These are phyloP conservation scores for Alentia gelatinosa DNA, from an alignment of 2,888 invertebrate genomes.

Conservation along the genomic window DNA sequence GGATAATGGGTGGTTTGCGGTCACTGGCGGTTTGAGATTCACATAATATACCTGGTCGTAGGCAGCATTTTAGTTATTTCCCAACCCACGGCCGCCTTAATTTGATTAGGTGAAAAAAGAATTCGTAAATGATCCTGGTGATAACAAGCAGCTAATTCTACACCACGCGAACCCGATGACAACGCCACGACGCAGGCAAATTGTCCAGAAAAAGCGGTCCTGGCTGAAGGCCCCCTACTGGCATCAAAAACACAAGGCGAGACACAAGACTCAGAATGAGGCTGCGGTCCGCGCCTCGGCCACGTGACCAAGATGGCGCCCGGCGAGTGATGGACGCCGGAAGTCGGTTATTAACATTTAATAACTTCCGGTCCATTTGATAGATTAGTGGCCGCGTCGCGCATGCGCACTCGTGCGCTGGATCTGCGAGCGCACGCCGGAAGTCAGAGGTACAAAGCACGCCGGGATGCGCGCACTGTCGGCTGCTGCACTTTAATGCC, in stretches of 20 bases:
- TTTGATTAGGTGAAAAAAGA: not conserved
- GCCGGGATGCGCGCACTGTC: conserved; percentile 16
- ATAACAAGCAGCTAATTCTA: not conserved
- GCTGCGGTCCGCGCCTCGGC: not conserved
- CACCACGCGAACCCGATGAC: not conserved
- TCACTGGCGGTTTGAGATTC: no score
- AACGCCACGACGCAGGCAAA: not conserved
- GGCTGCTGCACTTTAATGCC: not conserved
- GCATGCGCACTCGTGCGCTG: not conserved
- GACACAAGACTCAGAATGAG: not conserved
- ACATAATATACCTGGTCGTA: no score
- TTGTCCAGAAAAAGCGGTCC: not conserved
- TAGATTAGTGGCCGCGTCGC: not conserved
- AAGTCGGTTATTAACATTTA: conserved; percentile 51
- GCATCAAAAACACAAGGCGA: not conserved
- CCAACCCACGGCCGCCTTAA: not conserved
- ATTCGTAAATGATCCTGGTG: not conserved
- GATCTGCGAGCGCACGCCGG: conserved; percentile 23
- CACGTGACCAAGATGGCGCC: not conserved
- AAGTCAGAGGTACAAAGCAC: conserved; percentile 40
- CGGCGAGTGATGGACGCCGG: not conserved
- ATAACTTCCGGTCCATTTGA: conserved; percentile 52
- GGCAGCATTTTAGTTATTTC: no score
- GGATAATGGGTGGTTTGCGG: no score
- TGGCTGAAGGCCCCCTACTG: not conserved